Evolutionary conservation across 2,113 vertebrate genomes (phyloP).

Genomic region (Gopherus evgoodei): DNA sequence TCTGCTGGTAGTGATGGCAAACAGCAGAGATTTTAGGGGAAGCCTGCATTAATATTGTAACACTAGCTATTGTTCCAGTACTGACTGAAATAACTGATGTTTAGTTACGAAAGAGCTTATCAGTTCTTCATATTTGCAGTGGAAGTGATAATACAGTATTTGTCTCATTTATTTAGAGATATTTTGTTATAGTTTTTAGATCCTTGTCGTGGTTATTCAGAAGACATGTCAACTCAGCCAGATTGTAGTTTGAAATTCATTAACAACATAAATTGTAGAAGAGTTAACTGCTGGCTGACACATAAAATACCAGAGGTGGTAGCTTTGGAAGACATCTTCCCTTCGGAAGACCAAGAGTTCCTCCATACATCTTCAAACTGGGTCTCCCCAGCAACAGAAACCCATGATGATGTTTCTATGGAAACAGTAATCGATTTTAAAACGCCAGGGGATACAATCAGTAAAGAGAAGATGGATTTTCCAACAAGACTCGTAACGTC

Average conservation of each 20-base stretch:
- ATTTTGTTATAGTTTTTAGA: constrained; percentile 77
- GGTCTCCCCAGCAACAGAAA: neutral
- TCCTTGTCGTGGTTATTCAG: constrained; percentile 76
- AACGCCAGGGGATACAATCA: neutral
- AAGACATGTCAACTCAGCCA: constrained; percentile 57
- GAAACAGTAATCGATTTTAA: constrained; percentile 59
- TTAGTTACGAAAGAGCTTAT: neutral
- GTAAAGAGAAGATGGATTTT: neutral
- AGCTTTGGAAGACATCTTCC: rapidly evolving
- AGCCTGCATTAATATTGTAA: neutral
- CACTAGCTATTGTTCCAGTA: neutral
- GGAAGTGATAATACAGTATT: neutral
- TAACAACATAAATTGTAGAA: rapidly evolving
- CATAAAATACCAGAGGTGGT: neutral
- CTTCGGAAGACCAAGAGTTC: neutral
- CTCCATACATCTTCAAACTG: neutral
- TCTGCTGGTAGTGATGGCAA: neutral
- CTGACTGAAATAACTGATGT: neutral
- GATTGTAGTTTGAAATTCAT: neutral
- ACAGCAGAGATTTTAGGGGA: neutral
- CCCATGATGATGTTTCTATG: constrained; percentile 71
- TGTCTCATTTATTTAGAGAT: rapidly evolving
- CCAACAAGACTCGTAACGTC: neutral
- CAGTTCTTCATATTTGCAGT: neutral
- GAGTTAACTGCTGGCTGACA: neutral